Conservation (phyloP, 2,888 invertebrate species). For the Agonopterix alstromeriana region DNA sequence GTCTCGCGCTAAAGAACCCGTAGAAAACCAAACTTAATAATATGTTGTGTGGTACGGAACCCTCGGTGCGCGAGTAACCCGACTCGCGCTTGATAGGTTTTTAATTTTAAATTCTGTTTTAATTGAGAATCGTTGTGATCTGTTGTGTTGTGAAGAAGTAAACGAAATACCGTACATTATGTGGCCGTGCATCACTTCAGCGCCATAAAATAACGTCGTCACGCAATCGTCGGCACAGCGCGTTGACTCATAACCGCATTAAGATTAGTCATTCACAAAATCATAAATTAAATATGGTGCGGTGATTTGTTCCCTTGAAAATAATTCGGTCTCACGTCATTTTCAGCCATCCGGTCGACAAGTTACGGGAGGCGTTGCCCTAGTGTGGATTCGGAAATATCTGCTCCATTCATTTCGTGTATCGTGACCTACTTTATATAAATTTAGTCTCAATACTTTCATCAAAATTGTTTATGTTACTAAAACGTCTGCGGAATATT, state of each 20-base stretch:
- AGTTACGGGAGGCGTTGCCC: constrained; percentile 5
- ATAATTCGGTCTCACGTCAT: constrained; percentile 10
- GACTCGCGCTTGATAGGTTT: too few relatives aligned
- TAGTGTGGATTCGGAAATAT: constrained; percentile 1
- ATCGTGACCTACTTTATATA: constrained; percentile 3
- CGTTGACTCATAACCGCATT: constrained; percentile 52
- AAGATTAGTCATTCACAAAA: constrained; percentile 61
- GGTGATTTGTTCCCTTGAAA: constrained; percentile 26
- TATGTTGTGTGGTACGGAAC: too few relatives aligned
- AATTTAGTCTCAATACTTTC: neutral
- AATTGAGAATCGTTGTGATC: too few relatives aligned
- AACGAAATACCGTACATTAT: constrained; percentile 17
- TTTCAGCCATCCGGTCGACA: constrained; percentile 5
- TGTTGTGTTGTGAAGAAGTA: too few relatives aligned
- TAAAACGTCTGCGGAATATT: too few relatives aligned
- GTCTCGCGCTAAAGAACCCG: too few relatives aligned
- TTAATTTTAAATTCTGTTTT: too few relatives aligned
- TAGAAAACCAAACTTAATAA: too few relatives aligned
- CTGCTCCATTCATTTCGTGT: constrained; percentile 7
- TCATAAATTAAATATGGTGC: constrained; percentile 32
- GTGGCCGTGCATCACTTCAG: constrained; percentile 19
- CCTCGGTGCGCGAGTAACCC: too few relatives aligned
- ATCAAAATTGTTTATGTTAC: neutral
- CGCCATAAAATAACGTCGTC: constrained; percentile 31
- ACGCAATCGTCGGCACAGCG: constrained; percentile 35